These are phyloP conservation scores for Paratilapia polleni DNA, from an alignment of 2,113 vertebrate genomes.

Conservation along the genomic window DNA sequence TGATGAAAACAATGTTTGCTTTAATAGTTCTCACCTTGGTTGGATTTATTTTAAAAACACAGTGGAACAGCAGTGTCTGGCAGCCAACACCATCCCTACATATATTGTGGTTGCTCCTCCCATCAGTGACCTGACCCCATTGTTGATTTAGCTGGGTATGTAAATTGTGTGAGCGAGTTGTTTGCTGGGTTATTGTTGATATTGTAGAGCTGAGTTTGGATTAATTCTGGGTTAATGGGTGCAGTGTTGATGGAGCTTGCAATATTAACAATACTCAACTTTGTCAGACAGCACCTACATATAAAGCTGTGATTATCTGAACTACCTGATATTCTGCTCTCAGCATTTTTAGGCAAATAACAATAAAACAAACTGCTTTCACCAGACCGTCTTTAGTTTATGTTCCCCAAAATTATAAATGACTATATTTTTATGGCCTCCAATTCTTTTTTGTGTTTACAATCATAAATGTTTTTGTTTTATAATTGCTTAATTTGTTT, in stretches of 20 bases:
- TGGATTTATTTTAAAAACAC: background rate
- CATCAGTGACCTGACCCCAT: background rate
- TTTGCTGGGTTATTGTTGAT: constrained; percentile 53
- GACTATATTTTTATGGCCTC: background rate
- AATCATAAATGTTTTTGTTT: background rate
- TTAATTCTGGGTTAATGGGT: constrained; percentile 38
- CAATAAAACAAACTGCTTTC: background rate
- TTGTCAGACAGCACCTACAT: background rate
- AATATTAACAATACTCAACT: constrained; percentile 13
- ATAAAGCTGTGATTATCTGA: background rate
- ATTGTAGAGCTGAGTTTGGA: constrained; percentile 18
- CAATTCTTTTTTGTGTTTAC: background rate
- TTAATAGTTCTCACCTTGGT: background rate
- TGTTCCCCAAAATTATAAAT: background rate
- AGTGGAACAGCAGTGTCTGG: background rate
- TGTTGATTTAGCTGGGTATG: constrained; percentile 5
- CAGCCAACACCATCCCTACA: background rate
- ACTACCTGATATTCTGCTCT: background rate
- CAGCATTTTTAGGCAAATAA: background rate
- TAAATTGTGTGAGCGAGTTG: background rate
- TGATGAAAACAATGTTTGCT: background rate
- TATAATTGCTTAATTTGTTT: background rate
- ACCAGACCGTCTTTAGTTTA: background rate
- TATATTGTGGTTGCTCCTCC: background rate
- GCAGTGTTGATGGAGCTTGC: constrained; percentile 11